phyloP scores from a whole-genome alignment of 2,797 vertebrate species.

The Triplophysa bombifrons region DNA sequence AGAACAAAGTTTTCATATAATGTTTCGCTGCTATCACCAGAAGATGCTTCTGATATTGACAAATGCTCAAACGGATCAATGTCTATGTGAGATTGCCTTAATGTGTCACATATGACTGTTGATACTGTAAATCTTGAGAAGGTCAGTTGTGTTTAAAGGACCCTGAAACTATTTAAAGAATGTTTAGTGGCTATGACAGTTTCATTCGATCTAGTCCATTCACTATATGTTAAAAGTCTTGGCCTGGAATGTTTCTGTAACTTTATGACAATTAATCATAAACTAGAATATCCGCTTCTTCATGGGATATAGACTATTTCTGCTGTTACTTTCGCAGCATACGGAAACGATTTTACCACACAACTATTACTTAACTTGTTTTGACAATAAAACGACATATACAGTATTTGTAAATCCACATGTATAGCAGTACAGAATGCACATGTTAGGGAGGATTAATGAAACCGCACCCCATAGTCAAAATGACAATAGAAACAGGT shows the following conservation, averaged over 20 bases:
- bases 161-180: neutral
- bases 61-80: neutral
- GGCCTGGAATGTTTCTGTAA: neutral
- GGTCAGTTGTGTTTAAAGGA: neutral
- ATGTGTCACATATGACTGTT: neutral
- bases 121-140: neutral
- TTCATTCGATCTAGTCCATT: neutral
- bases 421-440: neutral
- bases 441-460: neutral
- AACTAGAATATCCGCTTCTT: neutral
- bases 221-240: neutral
- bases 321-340: neutral
- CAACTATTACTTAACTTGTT: neutral
- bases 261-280: conserved; percentile 16
- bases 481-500: conserved; percentile 33
- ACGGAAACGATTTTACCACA: neutral
- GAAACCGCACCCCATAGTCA: conserved; percentile 41
- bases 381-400: neutral
- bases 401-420: neutral
- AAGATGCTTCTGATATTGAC: neutral
- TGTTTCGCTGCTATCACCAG: neutral
- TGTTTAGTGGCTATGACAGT: neutral
- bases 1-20: conserved; percentile 2
- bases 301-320: neutral
- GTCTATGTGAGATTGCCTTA: neutral